Percentiles rank a stretch among this genome's conserved stretches.
Conservation (phyloP, 2,888 invertebrate species). For the Eupeodes luniger region DNA sequence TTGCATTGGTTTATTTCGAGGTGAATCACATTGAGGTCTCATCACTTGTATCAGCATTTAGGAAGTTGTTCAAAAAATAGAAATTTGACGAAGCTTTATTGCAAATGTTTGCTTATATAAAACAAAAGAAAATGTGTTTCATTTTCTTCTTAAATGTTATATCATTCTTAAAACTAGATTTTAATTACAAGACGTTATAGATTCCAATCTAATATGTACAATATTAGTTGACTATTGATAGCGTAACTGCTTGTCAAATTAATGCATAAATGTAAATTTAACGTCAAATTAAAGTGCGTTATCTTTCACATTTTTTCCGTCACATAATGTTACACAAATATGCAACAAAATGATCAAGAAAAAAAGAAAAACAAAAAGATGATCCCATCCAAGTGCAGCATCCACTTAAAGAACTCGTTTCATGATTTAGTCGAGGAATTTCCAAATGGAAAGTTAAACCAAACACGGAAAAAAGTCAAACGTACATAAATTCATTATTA, state of each 20-base stretch:
- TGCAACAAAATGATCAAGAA: background rate
- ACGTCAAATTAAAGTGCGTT: constrained; percentile 56
- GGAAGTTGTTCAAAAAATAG: no score
- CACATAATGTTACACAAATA: constrained; percentile 32
- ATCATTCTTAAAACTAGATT: no score
- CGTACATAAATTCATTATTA: constrained; percentile 50
- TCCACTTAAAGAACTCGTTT: constrained; percentile 65
- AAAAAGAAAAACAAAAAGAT: constrained; percentile 52
- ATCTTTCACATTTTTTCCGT: constrained; percentile 19
- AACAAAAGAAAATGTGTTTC: no score
- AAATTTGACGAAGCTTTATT: no score
- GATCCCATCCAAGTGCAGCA: constrained; percentile 54
- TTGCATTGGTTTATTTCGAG: no score
- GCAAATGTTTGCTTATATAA: no score
- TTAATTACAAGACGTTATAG: background rate
- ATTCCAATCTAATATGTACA: background rate
- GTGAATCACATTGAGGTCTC: no score
- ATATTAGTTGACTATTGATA: background rate
- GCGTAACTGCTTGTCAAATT: background rate
- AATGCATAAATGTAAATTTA: background rate
- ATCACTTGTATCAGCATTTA: no score
- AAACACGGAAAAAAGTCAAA: constrained; percentile 27
- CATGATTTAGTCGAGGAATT: constrained; percentile 49
- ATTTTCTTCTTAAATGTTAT: no score
- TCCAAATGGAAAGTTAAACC: constrained; percentile 66